These are phyloP conservation scores for Drosophila yooni DNA, from an alignment of 2,888 invertebrate species.

Conservation along the genomic window DNA sequence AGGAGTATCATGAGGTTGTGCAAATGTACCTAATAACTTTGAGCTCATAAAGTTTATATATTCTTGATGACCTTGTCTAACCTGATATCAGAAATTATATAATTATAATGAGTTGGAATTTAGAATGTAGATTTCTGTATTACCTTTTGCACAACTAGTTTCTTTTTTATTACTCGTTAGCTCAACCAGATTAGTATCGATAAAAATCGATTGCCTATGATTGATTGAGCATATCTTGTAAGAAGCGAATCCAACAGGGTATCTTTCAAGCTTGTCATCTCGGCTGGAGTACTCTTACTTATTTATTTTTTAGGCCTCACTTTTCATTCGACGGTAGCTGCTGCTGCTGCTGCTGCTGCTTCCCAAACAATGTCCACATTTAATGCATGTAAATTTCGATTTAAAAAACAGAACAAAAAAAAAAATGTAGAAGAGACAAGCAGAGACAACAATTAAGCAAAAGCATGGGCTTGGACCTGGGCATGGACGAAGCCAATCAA, in stretches of 20 bases:
- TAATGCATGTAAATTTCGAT: conserved; percentile 68
- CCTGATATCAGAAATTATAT: background rate
- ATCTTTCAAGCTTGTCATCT: background rate
- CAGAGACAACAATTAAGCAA: conserved; percentile 65
- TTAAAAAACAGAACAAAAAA: background rate
- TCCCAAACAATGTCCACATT: conserved; percentile 45
- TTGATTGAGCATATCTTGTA: background rate
- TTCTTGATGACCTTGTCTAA: conserved; percentile 1
- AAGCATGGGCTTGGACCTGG: conserved; percentile 6
- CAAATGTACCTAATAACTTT: background rate
- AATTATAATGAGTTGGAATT: background rate
- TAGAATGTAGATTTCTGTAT: conserved; percentile 1
- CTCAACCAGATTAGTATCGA: background rate
- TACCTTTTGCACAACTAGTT: background rate
- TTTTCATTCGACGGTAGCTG: conserved; percentile 60
- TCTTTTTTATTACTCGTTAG: background rate
- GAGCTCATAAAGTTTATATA: background rate
- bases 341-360: conserved; percentile 26
- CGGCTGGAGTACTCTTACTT: background rate
- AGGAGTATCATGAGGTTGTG: background rate
- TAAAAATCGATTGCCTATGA: background rate
- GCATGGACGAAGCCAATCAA: conserved; percentile 64
- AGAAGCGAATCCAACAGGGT: background rate
- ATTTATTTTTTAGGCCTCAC: conserved; percentile 37
- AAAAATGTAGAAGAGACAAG: background rate